Base-by-base conservation (phyloP, 2,113 vertebrate species). In the Oplegnathus fasciatus region DNA sequence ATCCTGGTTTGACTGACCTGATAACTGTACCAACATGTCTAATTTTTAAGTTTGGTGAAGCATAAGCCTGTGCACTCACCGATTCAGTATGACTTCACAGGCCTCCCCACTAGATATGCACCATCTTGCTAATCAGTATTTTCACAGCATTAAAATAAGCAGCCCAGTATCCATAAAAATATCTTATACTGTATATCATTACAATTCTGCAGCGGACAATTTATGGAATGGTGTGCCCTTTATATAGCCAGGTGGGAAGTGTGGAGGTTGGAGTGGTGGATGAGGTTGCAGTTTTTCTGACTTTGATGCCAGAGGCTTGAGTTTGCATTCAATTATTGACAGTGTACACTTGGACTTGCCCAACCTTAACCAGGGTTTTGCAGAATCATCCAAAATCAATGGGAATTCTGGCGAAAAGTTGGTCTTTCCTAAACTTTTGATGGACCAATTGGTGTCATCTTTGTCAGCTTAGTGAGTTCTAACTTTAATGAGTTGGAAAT, bases 241-340 rank as follows among this genome's bases (percentile, higher is more conserved):
- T 7, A 34, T 8, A 4, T 1, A 26, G 40, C 13, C 2, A 58
- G 37, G 1, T 9, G 52, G 50, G 62, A 66, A n/a, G 22, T 71
- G 48, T n/a, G 32, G 32, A 55, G 48, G 18, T 4, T 42, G 10
- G 9, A 55, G 48, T 60, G 54, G 50, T 42, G 46, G 10, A 42
- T 9, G 17, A 9, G 34, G 6, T 30, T 66, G 6, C 30, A 17
- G 48, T 65, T 64, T 50, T 14, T 69, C 32, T 72, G 28, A 72
- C 70, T 48, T 68, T 18, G 30, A 68, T 20, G 42, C 15, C 42
- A 57, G 24, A 57, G 10, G 6, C 20, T 34, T 75, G 42, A 75
- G 44, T 64, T 37, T 64, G 13, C 42, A 52, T 64, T 40, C 54
- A 60, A 58, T 74, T 44, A 74, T 37, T 75, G 42, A 61, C 7